phyloP scores from a whole-genome alignment of 2,888 invertebrate species.

The Allolobophora icterica region DNA sequence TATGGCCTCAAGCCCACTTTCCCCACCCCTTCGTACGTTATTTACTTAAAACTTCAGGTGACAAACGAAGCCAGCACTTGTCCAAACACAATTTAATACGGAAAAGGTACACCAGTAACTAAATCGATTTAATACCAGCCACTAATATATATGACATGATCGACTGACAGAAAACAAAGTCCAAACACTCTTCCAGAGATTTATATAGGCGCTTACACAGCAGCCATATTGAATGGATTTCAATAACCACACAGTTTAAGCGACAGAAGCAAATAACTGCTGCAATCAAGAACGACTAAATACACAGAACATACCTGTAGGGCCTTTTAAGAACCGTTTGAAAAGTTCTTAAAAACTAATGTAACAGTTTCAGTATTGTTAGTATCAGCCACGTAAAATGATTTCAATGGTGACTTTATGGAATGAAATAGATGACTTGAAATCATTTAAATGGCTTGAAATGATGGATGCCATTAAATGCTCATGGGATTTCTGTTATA shows the following conservation, averaged over 20 bases:
- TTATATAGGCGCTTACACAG: not conserved
- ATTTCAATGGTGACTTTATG: not conserved
- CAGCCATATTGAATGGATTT: too few relatives aligned
- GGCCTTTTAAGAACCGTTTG: not conserved
- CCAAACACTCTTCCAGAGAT: not conserved
- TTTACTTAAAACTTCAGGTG: not conserved
- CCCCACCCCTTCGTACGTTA: not conserved
- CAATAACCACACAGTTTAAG: not conserved
- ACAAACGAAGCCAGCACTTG: not conserved
- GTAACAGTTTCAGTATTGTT: not conserved
- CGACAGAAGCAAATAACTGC: not conserved
- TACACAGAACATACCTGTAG: not conserved
- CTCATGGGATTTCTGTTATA: not conserved
- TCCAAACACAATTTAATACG: not conserved
- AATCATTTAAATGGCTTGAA: not conserved
- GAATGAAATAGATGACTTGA: not conserved
- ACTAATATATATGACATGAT: not conserved
- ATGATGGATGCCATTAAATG: not conserved
- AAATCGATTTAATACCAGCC: not conserved
- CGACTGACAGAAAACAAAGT: not conserved
- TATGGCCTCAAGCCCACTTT: not conserved
- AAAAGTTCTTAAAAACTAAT: not conserved
- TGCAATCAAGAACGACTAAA: not conserved
- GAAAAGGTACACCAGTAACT: slow-evolving; percentile 2
- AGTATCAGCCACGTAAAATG: not conserved